phyloP scores from a whole-genome alignment of 2,113 vertebrate species.

The Felis chaus region DNA sequence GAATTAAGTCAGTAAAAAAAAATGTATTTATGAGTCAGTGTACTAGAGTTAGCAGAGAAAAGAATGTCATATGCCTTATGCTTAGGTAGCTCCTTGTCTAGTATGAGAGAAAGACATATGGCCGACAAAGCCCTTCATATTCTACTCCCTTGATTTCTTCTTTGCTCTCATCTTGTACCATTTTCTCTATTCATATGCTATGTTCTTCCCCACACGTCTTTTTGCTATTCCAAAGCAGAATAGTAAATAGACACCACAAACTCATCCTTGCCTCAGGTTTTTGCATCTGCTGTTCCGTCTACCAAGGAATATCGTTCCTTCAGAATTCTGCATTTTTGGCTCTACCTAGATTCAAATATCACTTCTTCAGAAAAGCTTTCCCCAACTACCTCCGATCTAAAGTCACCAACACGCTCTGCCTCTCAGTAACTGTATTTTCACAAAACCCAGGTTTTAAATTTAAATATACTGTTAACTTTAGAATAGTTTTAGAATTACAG shows the following conservation, averaged over 20 bases:
- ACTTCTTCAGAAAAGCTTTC: slow-evolving; percentile 3
- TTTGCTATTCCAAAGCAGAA: neutral
- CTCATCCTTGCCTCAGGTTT: neutral
- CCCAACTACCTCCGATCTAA: neutral
- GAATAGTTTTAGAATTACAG: neutral
- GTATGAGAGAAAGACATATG: neutral
- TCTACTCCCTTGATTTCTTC: neutral
- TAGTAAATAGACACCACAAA: neutral
- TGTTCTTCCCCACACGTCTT: neutral
- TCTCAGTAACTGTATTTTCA: neutral
- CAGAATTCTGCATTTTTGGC: neutral
- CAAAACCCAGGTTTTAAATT: neutral
- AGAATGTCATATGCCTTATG: neutral
- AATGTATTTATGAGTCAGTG: neutral
- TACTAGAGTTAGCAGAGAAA: neutral
- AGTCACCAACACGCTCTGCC: neutral
- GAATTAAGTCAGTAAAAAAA: neutral
- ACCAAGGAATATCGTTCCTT: neutral
- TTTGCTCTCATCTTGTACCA: neutral
- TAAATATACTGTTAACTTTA: neutral
- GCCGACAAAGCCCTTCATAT: neutral
- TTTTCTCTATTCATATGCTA: neutral
- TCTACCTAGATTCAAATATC: neutral
- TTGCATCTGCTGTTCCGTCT: neutral
- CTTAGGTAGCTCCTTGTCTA: neutral